These are phyloP conservation scores for Heteromurus nitidus DNA, from an alignment of 2,888 invertebrate species.

Conservation along the genomic window DNA sequence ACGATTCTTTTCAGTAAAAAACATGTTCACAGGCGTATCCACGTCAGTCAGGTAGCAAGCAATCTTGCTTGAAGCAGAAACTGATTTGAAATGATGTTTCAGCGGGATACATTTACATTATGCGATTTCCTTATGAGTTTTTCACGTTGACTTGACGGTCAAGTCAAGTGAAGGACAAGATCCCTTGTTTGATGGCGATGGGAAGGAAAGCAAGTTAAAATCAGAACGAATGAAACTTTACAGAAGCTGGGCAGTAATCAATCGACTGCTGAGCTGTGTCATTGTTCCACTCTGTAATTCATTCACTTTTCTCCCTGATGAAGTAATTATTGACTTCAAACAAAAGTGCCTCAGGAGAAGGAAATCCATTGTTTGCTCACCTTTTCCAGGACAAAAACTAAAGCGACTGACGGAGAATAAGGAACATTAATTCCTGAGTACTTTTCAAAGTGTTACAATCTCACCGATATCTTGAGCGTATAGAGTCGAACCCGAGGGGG, in stretches of 20 bases:
- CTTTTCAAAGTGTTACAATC: too few species aligned
- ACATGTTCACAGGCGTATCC: constrained; percentile 55
- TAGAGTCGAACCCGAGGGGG: too few species aligned
- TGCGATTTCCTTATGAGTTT: constrained; percentile 9
- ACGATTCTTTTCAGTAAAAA: constrained; percentile 11
- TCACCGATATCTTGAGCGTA: too few species aligned
- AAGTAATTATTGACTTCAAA: constrained; percentile 59
- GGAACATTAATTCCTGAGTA: too few species aligned
- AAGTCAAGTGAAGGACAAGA: neutral
- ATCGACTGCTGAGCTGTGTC: constrained; percentile 55
- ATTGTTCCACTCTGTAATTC: constrained; percentile 43
- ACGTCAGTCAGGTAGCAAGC: constrained; percentile 15
- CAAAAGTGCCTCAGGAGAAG: too few species aligned
- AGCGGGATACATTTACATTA: constrained; percentile 49
- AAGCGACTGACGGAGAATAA: too few species aligned
- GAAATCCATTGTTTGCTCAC: too few species aligned
- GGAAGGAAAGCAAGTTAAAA: constrained; percentile 24
- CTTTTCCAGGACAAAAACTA: too few species aligned
- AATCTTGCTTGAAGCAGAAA: constrained; percentile 3
- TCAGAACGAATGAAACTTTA: too few species aligned
- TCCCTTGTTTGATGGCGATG: neutral
- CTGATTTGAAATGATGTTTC: constrained; percentile 55
- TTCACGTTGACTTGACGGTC: neutral
- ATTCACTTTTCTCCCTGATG: constrained; percentile 34
- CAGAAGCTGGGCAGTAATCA: constrained; percentile 61